A percentile compares a stretch with the other conserved stretches of the same genome.
These are phyloP conservation scores for Heteromormyrus szaboi DNA, from an alignment of 2,797 vertebrate species.

Conservation along the genomic window DNA sequence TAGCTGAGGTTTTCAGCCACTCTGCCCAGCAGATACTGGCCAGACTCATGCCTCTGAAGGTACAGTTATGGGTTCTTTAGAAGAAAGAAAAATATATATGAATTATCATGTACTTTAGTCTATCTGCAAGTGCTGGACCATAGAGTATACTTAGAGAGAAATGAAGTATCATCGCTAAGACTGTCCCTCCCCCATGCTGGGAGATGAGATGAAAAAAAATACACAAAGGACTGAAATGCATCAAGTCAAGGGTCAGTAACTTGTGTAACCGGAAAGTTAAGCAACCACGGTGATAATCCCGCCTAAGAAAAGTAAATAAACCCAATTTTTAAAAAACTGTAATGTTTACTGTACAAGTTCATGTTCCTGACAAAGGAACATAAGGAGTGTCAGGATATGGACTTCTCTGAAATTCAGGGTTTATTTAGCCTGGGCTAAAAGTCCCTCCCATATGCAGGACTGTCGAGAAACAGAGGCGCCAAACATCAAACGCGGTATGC, in stretches of 20 bases:
- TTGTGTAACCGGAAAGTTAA: conserved; percentile 66
- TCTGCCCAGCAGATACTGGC: conserved; percentile 29
- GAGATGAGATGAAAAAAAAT: background rate
- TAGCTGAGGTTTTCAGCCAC: conserved; percentile 37
- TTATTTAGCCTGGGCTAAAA: conserved; percentile 1
- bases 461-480: background rate
- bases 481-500: background rate
- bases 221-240: conserved; percentile 31
- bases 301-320: conserved; percentile 61
- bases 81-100: conserved; percentile 45
- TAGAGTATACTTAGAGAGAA: background rate
- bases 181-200: background rate
- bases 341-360: conserved; percentile 45
- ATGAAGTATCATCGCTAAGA: background rate
- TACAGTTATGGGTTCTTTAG: conserved; percentile 21
- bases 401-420: background rate
- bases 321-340: conserved; percentile 61
- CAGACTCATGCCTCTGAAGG: conserved; percentile 36
- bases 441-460: conserved; percentile 21
- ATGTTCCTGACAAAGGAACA: conserved; percentile 48
- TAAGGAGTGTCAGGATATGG: conserved; percentile 19
- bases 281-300: conserved; percentile 58
- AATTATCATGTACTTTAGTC: background rate
- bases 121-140: background rate
- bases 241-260: conserved; percentile 64